Percentiles rank a stretch among this genome's conserved stretches.
These are phyloP conservation scores for Monoplex corrugatus DNA, from an alignment of 2,888 invertebrate genomes.

Conservation along the genomic window DNA sequence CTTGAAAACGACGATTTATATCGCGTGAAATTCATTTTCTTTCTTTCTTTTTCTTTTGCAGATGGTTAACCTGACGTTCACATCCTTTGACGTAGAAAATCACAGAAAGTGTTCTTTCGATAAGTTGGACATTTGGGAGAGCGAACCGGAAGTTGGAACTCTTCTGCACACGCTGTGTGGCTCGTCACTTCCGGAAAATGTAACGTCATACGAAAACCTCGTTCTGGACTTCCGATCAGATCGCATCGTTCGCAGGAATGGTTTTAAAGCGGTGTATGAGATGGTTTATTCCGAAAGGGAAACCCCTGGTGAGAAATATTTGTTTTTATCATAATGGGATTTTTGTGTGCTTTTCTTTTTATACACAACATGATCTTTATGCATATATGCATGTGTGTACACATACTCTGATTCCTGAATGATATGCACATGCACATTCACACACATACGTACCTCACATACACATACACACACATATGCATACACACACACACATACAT, in stretches of 20 bases:
- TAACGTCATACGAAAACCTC: constrained; percentile 56
- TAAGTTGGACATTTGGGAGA: constrained; percentile 49
- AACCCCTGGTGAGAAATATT: background rate
- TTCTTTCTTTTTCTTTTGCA: constrained; percentile 44
- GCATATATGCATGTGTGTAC: background rate
- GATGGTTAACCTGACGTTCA: constrained; percentile 49
- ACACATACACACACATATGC: background rate
- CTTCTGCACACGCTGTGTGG: constrained; percentile 55
- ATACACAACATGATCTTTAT: background rate
- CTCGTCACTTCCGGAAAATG: constrained; percentile 53
- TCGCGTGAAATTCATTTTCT: too few relatives aligned
- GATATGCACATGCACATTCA: background rate
- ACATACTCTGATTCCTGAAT: too few relatives aligned
- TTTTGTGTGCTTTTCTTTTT: background rate
- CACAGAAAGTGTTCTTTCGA: constrained; percentile 52
- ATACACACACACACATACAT: background rate
- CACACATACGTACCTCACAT: background rate
- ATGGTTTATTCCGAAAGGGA: background rate
- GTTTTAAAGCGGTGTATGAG: constrained; percentile 61
- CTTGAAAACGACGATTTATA: too few relatives aligned
- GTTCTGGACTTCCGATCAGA: constrained; percentile 62
- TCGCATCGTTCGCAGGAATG: constrained; percentile 52
- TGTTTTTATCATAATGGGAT: background rate
- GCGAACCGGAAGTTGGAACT: background rate
- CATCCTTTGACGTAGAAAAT: constrained; percentile 52